These are phyloP conservation scores for Conchocele bisecta DNA, from an alignment of 2,888 invertebrate species.

Conservation along the genomic window DNA sequence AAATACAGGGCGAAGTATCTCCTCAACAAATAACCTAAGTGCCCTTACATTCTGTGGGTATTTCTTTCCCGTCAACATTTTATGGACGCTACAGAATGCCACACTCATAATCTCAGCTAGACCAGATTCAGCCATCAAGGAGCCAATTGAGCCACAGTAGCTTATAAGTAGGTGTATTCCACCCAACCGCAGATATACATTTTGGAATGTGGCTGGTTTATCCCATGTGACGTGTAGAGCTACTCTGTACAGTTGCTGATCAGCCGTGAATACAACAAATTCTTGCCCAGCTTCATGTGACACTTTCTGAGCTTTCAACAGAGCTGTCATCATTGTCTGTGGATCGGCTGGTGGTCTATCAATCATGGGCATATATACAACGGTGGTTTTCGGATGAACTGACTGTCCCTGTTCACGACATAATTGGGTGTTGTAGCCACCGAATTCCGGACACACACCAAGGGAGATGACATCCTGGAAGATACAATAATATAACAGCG, in stretches of 20 bases:
- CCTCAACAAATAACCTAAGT: conserved; percentile 19
- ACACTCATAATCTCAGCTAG: conserved; percentile 52
- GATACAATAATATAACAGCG: too few species aligned
- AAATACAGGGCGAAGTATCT: conserved; percentile 9
- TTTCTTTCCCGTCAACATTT: conserved; percentile 59
- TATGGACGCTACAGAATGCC: conserved; percentile 53
- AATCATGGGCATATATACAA: conserved; percentile 45
- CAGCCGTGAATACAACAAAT: conserved; percentile 45
- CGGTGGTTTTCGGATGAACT: conserved; percentile 36
- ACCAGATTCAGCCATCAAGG: conserved; percentile 55
- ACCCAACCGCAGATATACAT: conserved; percentile 46
- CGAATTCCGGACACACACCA: conserved; percentile 25
- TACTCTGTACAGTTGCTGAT: conserved; percentile 58
- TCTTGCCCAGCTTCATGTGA: conserved; percentile 28
- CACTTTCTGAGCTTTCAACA: conserved; percentile 24
- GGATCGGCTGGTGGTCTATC: conserved; percentile 48
- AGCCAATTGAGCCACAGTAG: conserved; percentile 56
- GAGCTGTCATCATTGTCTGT: conserved; percentile 50
- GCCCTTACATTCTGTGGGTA: conserved; percentile 50
- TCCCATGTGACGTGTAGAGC: conserved; percentile 51
- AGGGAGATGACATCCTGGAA: conserved; percentile 13
- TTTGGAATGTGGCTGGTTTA: conserved; percentile 28
- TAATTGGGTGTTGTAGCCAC: conserved; percentile 47
- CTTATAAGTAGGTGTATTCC: conserved; percentile 65
- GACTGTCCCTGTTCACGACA: conserved; percentile 34